Conservation (phyloP, 2,888 invertebrate species). For the Noctua comes region DNA sequence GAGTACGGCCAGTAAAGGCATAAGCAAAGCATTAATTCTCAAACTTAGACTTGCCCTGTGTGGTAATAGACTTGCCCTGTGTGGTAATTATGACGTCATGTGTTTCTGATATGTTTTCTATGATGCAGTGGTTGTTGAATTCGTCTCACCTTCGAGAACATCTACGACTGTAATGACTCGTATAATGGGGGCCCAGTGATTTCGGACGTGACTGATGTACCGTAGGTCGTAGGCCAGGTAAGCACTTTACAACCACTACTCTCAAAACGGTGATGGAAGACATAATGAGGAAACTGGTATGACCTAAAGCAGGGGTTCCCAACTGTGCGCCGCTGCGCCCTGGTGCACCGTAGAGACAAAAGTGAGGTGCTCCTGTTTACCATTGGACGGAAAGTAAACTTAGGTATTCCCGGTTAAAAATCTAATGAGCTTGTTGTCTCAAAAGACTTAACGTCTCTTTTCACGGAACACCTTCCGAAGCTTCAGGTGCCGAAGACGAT, state of each 20-base stretch:
- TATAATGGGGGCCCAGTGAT: neutral
- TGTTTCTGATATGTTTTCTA: neutral
- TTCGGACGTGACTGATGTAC: neutral
- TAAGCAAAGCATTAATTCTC: neutral
- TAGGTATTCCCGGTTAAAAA: too few relatives aligned
- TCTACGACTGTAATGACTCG: neutral
- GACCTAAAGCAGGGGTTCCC: too few relatives aligned
- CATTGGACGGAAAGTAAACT: too few relatives aligned
- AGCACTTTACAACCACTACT: neutral
- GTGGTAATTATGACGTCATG: neutral
- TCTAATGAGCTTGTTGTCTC: too few relatives aligned
- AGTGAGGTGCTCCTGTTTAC: too few relatives aligned
- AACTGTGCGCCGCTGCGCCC: too few relatives aligned
- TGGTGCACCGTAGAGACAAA: too few relatives aligned
- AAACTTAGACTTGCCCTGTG: neutral
- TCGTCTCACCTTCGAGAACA: neutral
- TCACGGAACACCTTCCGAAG: too few relatives aligned
- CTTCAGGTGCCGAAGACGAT: too few relatives aligned
- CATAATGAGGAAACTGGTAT: neutral
- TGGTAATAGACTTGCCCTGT: neutral
- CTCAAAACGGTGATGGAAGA: neutral
- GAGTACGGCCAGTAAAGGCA: neutral
- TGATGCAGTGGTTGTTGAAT: neutral
- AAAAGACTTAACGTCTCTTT: too few relatives aligned
- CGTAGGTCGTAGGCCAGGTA: neutral